phyloP scores from a whole-genome alignment of 2,888 invertebrate genomes.

The Sarcophaga variegata region DNA sequence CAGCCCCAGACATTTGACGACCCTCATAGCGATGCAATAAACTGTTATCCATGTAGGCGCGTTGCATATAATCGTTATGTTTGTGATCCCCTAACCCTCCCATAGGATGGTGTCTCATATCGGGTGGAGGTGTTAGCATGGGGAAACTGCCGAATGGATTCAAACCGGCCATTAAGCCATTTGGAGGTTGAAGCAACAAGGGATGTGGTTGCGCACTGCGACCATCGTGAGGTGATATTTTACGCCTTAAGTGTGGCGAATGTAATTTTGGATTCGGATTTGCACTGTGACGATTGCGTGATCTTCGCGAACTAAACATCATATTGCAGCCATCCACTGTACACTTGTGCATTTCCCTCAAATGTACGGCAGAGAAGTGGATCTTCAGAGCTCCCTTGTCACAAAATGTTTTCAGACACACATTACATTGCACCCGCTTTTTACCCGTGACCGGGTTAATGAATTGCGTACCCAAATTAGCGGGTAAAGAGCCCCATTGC shows the following conservation, averaged over 20 bases:
- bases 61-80: slow-evolving; percentile 84
- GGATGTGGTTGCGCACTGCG: slow-evolving; percentile 94
- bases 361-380: slow-evolving; percentile 98
- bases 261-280: slow-evolving; percentile 99
- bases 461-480: slow-evolving; percentile 93
- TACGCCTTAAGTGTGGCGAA: slow-evolving; percentile 95
- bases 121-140: slow-evolving; percentile 86
- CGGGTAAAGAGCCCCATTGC: slow-evolving; percentile 90
- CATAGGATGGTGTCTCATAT: slow-evolving; percentile 79
- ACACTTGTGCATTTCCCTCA: slow-evolving; percentile 99
- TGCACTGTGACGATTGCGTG: slow-evolving; percentile 97
- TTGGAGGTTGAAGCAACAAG: slow-evolving; percentile 88
- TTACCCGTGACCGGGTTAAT: slow-evolving; percentile 97
- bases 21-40: slow-evolving; percentile 83
- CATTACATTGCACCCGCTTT: slow-evolving; percentile 98
- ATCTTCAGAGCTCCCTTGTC: slow-evolving; percentile 99
- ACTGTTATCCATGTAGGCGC: slow-evolving; percentile 82
- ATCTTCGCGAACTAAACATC: slow-evolving; percentile 99
- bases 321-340: slow-evolving; percentile 99
- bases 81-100: slow-evolving; percentile 86
- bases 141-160: slow-evolving; percentile 91
- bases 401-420: slow-evolving; percentile 99
- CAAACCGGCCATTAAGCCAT: slow-evolving; percentile 83
- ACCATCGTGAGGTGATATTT: slow-evolving; percentile 97
- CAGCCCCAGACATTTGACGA: slow-evolving; percentile 80